Conservation (phyloP, 2,797 vertebrate genomes). For the Enteromius paludinosus region DNA sequence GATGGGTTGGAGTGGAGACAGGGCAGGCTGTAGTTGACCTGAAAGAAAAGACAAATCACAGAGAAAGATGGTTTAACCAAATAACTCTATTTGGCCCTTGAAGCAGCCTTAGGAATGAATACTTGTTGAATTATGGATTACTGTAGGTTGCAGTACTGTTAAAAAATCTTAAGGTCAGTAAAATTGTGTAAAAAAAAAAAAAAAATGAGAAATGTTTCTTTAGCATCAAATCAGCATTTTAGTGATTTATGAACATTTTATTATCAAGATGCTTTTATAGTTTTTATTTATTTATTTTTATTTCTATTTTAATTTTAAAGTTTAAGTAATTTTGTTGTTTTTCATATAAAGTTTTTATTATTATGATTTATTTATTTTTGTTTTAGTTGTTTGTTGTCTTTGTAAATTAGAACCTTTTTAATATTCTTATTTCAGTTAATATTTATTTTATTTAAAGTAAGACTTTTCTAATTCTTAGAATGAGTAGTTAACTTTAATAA, state of each 20-base stretch:
- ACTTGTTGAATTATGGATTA: not conserved
- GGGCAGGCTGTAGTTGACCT: not conserved
- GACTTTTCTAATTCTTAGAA: not conserved
- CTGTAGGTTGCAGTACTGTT: not conserved
- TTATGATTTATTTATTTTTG: not conserved
- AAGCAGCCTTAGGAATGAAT: not conserved
- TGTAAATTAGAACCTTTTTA: not conserved
- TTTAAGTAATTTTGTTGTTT: not conserved
- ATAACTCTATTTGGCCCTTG: not conserved
- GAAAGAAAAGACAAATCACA: not conserved
- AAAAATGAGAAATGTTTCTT: not conserved
- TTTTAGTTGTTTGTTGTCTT: not conserved
- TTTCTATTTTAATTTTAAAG: not conserved
- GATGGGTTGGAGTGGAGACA: slow-evolving; percentile 8
- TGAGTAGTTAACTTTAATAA: not conserved
- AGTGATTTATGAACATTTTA: not conserved
- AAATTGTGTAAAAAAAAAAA: not conserved
- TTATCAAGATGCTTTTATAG: not conserved
- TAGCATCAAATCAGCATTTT: not conserved
- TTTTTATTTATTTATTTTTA: not conserved
- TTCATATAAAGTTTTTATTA: not conserved
- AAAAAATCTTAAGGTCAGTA: not conserved
- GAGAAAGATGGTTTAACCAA: not conserved
- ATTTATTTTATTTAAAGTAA: not conserved
- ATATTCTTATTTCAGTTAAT: not conserved